A percentile compares a stretch with the other conserved stretches of the same genome.
These are phyloP conservation scores for Cyprinodon tularosa DNA, from an alignment of 2,113 vertebrate genomes.

Conservation along the genomic window DNA sequence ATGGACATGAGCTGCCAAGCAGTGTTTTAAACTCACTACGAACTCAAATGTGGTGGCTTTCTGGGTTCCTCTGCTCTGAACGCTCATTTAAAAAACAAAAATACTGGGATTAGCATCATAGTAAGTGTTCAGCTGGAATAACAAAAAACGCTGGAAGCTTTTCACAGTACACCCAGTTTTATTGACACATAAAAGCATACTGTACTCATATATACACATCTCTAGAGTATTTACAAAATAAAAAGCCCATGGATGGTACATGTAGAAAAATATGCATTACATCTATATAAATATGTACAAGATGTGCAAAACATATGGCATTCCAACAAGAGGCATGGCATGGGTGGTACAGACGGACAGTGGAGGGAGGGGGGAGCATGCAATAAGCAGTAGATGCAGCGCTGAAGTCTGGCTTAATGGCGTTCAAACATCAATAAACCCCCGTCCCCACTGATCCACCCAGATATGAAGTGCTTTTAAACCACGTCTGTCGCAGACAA, in stretches of 20 bases:
- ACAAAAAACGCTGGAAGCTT: not conserved
- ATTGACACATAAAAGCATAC: constrained; percentile 84
- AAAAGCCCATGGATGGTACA: constrained; percentile 87
- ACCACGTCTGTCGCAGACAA: constrained; percentile 15
- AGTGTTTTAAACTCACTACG: not conserved
- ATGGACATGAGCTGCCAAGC: not conserved
- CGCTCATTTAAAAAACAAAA: not conserved
- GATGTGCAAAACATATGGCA: constrained; percentile 98
- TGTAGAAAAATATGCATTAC: constrained; percentile 98
- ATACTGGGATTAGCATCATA: not conserved
- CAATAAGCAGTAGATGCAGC: constrained; percentile 5
- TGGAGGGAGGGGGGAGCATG: not conserved
- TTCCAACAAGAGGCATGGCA: constrained; percentile 82
- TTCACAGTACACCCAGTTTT: constrained; percentile 79
- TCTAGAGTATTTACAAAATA: constrained; percentile 96
- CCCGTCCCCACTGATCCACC: not conserved
- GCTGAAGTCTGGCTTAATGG: constrained; percentile 5
- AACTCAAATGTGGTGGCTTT: not conserved
- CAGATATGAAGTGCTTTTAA: constrained; percentile 35
- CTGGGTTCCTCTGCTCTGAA: not conserved
- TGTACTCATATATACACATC: constrained; percentile 82
- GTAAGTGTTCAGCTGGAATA: no score
- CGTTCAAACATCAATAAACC: not conserved
- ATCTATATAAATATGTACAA: constrained; percentile 98
- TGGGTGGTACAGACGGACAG: constrained; percentile 18